Evolutionary conservation across 2,113 vertebrate species (phyloP), one percentile per base, ranked within the genome.

Genomic region (Camelus bactrianus): DNA sequence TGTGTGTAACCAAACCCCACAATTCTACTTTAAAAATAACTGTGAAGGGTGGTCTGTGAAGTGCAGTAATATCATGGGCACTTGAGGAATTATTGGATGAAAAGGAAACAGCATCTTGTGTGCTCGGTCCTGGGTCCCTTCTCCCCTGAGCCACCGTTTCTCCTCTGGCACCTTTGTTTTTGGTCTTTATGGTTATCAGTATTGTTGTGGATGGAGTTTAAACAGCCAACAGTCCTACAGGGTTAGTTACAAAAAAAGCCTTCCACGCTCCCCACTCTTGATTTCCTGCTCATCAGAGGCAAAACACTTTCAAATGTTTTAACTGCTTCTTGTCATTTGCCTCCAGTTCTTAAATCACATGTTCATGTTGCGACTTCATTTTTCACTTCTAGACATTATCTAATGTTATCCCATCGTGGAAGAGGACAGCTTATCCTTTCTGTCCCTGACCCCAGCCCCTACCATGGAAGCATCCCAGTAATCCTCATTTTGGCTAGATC

Each of bases 301-400:
- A 56, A 7, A 7, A 26, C 48, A 22, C 52, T 76, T 60, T 35
- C 30, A 73, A 10, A 64, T 54, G 14, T 93, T 46, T 22, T 56
- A 52, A 20, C 64, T 56, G 48, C 28, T 64, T 72, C 28, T 88
- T 67, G 46, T 83, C 90, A 24, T 56, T 91, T 38, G 26, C 12
- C 13, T 88, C 80, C 16, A 38, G 0, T 65, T 84, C 64, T 84
- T 93, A 60, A 80, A 42, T 79, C 46, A 22, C 8, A 1, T 16
- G 38, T 17, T 70, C 14, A 3, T 24, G 5, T 64, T 20, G 13
- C 10, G n/a, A 1, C 20, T 20, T 30, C 46, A 14, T 64, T 77
- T 87, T 82, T n/a, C 15, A 67, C 2, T 89, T 94, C n/a, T 87
- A 52, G 52, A 92, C 46, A 10, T 76, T 86, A 77, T 79, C 69